These are phyloP conservation scores for Elymnias hypermnestra DNA, from an alignment of 1,140 invertebrate species.

Conservation along the genomic window DNA sequence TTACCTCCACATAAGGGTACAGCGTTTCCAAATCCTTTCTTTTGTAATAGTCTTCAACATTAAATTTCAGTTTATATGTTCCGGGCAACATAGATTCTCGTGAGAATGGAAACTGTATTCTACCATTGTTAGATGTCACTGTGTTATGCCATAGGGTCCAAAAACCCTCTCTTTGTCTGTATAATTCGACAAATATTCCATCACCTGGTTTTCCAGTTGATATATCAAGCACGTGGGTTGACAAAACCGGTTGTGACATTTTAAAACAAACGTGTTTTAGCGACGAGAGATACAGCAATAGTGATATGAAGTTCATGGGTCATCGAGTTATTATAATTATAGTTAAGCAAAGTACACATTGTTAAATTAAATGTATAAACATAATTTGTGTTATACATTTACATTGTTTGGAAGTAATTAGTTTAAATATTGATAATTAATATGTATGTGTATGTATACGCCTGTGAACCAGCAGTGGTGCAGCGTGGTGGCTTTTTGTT, in stretches of 20 bases:
- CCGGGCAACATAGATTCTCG: conserved; percentile 79
- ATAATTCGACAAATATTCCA: conserved; percentile 80
- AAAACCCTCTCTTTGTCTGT: conserved; percentile 79
- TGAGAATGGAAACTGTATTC: conserved; percentile 80
- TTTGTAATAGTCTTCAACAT: conserved; percentile 84
- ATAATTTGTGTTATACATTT: too few species aligned
- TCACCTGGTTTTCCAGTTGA: conserved; percentile 79
- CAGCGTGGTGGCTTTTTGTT: too few species aligned
- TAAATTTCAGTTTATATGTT: conserved; percentile 86
- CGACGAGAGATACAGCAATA: not conserved
- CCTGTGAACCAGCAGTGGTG: too few species aligned
- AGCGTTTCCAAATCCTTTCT: conserved; percentile 78
- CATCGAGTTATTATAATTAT: not conserved
- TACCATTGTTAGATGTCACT: conserved; percentile 81
- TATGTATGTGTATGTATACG: too few species aligned
- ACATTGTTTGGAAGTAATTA: too few species aligned
- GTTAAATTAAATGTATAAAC: not conserved
- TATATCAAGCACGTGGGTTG: conserved; percentile 82
- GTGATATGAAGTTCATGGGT: not conserved
- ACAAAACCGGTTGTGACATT: conserved; percentile 68
- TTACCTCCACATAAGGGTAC: conserved; percentile 87
- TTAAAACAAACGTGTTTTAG: not conserved
- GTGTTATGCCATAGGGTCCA: conserved; percentile 81
- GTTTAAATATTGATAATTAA: too few species aligned
- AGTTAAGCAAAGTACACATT: not conserved